Percentiles rank a stretch among this genome's conserved stretches.
Conservation (phyloP, 2,888 invertebrate species). For the Tigriopus californicus region DNA sequence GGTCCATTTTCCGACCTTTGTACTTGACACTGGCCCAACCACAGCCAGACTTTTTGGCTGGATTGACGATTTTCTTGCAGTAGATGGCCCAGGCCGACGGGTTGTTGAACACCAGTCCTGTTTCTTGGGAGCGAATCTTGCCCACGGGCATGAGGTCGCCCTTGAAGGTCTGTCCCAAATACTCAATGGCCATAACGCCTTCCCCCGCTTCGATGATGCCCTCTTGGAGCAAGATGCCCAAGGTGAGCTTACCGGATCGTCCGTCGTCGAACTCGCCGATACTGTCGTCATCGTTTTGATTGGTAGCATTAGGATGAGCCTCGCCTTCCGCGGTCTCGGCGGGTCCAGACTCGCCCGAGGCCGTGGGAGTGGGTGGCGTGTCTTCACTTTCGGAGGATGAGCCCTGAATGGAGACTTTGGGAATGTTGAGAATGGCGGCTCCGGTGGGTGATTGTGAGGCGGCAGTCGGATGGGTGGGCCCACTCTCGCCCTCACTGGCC, state of each 20-base stretch:
- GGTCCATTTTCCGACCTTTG: constrained; percentile 65
- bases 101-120: constrained; percentile 65
- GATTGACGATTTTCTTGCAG: constrained; percentile 74
- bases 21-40: constrained; percentile 38
- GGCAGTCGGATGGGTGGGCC: no score
- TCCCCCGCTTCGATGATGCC: constrained; percentile 64
- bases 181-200: constrained; percentile 70
- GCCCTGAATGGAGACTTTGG: neutral
- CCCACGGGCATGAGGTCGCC: constrained; percentile 58
- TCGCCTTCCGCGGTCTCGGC: no score
- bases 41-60: constrained; percentile 75
- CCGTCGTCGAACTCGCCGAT: constrained; percentile 10
- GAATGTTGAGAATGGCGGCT: neutral
- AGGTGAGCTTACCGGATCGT: constrained; percentile 35
- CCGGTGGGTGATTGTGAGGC: neutral
- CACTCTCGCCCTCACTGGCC: no score
- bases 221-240: constrained; percentile 66
- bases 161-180: constrained; percentile 36
- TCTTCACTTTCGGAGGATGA: neutral
- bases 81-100: constrained; percentile 85
- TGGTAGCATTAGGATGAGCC: no score
- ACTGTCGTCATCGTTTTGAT: neutral
- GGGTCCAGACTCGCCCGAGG: no score
- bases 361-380: neutral
- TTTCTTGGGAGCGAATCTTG: constrained; percentile 71